phyloP scores from a whole-genome alignment of 1,140 invertebrate species.

The Polyergus mexicanus region DNA sequence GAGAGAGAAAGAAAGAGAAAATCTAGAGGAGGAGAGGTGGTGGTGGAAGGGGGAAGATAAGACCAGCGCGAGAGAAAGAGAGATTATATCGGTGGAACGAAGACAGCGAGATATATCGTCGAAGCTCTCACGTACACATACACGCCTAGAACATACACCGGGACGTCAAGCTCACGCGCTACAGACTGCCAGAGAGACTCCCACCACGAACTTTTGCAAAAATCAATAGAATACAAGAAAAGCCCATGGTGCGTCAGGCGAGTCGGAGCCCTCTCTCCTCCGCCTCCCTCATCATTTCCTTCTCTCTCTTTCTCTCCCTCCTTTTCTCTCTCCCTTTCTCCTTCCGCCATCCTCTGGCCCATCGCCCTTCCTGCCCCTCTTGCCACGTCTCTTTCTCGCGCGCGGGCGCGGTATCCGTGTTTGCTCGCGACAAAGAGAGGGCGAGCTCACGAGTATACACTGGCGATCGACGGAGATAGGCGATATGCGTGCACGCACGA shows the following conservation, averaged over 20 bases:
- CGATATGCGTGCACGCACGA: constrained; percentile 53
- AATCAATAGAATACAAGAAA: constrained; percentile 87
- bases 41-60: neutral
- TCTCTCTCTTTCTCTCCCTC: constrained; percentile 33
- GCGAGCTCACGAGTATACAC: constrained; percentile 30
- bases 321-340: constrained; percentile 12
- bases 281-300: constrained; percentile 36
- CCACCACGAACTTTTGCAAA: constrained; percentile 84
- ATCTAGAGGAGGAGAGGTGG: no score
- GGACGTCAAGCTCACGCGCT: constrained; percentile 78
- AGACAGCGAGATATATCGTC: constrained; percentile 62
- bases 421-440: constrained; percentile 40
- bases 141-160: neutral
- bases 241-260: constrained; percentile 82
- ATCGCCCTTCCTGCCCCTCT: constrained; percentile 23
- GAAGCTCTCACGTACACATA: constrained; percentile 74
- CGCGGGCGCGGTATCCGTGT: constrained; percentile 34
- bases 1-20: constrained; percentile 16
- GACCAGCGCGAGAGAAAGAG: constrained; percentile 60
- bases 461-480: constrained; percentile 52
- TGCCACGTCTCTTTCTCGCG: constrained; percentile 23
- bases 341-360: constrained; percentile 47
- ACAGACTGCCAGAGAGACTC: constrained; percentile 78
- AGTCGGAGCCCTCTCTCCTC: constrained; percentile 71
- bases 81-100: constrained; percentile 28